These are phyloP conservation scores for Tetrapedia diversipes DNA, from an alignment of 2,888 invertebrate species.

Conservation along the genomic window DNA sequence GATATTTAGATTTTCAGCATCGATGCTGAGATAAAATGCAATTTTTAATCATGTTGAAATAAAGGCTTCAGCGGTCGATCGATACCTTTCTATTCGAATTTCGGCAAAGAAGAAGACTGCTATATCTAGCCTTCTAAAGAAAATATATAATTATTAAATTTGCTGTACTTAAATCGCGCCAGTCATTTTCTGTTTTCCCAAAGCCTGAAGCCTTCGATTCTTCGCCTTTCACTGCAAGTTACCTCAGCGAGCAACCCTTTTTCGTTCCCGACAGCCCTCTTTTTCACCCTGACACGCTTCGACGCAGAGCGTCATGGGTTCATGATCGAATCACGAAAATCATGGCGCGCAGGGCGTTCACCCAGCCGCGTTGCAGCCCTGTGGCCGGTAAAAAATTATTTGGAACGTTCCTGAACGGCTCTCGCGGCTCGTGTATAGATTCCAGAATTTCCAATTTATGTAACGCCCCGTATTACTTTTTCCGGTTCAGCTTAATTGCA, in stretches of 20 bases:
- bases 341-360: constrained; percentile 33
- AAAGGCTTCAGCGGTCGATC: constrained; percentile 18
- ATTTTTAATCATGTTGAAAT: constrained; percentile 9
- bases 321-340: constrained; percentile 46
- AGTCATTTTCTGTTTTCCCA: background rate
- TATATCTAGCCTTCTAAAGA: too few species aligned
- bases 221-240: constrained; percentile 9
- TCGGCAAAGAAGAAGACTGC: background rate
- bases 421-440: constrained; percentile 14
- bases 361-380: constrained; percentile 1
- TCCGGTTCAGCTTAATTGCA: constrained; percentile 32
- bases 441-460: constrained; percentile 45
- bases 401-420: constrained; percentile 35
- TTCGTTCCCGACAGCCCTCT: background rate
- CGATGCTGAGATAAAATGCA: constrained; percentile 14
- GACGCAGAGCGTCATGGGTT: constrained; percentile 22
- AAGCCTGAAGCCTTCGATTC: constrained; percentile 25
- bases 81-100: background rate
- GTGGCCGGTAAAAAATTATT: constrained; percentile 43
- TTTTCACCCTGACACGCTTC: constrained; percentile 1
- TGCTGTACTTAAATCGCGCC: background rate
- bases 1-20: too few species aligned
- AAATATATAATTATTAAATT: too few species aligned
- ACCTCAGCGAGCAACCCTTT: constrained; percentile 3
- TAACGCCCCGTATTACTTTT: constrained; percentile 41